Evolutionary conservation across 2,888 invertebrate species (phyloP), one percentile per base, ranked within the genome.

Genomic region (Eulithis testata): DNA sequence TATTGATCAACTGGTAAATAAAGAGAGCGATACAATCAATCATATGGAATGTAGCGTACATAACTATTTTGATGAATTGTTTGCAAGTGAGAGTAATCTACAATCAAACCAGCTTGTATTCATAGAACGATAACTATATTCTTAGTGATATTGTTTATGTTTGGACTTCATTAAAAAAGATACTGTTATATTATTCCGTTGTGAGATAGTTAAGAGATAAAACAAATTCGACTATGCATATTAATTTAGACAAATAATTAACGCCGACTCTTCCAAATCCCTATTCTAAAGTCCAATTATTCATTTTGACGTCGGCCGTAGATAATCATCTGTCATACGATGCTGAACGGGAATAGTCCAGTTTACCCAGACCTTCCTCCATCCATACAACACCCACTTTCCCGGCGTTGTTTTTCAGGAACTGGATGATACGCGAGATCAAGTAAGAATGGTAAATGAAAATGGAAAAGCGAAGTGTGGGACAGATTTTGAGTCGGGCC

Each of bases 281-380:
- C 81, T 84, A 79, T 84, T 85, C 86, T 86, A 87, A 89, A 89
- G 83, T 85, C 87, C 90, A 91, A 92, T 92, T 91, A 92, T 92
- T 92, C 92, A 92, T 88, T 91, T 90, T 91, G 92, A 92, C 91
- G 86, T 86, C 77, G 81, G 76, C 83, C 85, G 86, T 91, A 91
- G 91, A 92, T 92, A 91, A 92, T 91, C 90, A 91, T 91, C 90
- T 91, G 89, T 91, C 91, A 92, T 89, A 87, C 84, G 85, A 87
- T 81, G 84, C 82, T 80, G 85, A 82, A 78, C 81, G 82, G 82
- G 79, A 80, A 75, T 76, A 73, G 81, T 61, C 91, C 89, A 88
- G 54, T 72, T 66, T 79, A 74, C 43, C 66, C 60, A 55, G 89
- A 83, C 75, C 90, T 82, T 75, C 77, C 76, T 68, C 71, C 71